Evolutionary conservation across 2,797 vertebrate species (phyloP).

Genomic region (Hydrolagus colliei): DNA sequence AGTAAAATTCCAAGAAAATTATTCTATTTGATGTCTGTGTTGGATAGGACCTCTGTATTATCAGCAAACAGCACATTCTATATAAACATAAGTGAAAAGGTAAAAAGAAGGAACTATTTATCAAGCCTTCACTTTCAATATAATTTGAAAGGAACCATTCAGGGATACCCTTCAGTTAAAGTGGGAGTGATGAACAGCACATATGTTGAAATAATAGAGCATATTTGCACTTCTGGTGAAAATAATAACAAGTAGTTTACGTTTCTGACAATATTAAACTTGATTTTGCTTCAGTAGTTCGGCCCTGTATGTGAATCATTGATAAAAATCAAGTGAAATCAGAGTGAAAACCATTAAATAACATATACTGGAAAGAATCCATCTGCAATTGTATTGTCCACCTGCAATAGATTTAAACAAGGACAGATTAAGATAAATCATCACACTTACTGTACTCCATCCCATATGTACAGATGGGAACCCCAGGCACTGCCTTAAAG

Average conservation of each 20-base stretch:
- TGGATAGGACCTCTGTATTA: background rate
- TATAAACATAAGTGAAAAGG: background rate
- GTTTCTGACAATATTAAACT: background rate
- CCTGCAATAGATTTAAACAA: background rate
- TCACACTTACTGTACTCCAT: background rate
- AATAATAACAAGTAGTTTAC: background rate
- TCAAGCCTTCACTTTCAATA: background rate
- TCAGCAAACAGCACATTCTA: background rate
- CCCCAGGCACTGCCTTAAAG: background rate
- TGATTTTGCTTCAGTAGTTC: background rate
- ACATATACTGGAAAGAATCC: background rate
- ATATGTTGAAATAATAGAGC: background rate
- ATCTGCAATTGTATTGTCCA: background rate
- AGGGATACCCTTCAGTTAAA: no score
- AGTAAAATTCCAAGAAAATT: conserved; percentile 9
- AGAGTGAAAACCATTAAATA: background rate
- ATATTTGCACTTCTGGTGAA: background rate
- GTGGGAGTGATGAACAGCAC: background rate
- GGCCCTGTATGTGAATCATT: background rate
- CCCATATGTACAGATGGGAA: background rate
- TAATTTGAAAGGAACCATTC: background rate
- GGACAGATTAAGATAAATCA: background rate
- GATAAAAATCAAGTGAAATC: background rate
- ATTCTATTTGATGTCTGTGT: background rate
- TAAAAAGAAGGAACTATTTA: background rate